Evolutionary conservation across 2,113 vertebrate species (phyloP).

Genomic region (Apistogramma diplotaenia): DNA sequence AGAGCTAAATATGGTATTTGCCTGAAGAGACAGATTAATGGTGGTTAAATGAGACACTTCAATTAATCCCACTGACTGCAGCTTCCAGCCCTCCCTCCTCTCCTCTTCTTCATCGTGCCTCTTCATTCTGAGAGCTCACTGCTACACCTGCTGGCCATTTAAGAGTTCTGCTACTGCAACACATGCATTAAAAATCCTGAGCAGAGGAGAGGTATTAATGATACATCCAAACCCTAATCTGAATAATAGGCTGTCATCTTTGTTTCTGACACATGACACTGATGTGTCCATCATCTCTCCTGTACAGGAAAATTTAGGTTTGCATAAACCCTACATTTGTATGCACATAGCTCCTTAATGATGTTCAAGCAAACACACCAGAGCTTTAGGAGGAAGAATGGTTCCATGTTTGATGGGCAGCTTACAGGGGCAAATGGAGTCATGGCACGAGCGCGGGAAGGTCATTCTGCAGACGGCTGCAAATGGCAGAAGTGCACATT

Average conservation of each 20-base stretch:
- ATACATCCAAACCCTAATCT: slow-evolving; percentile 36
- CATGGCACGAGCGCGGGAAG: slow-evolving; percentile 49
- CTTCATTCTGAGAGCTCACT: slow-evolving; percentile 50
- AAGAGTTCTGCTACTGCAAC: slow-evolving; percentile 34
- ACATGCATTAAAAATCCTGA: not conserved
- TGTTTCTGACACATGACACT: slow-evolving; percentile 25
- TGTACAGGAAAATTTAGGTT: not conserved
- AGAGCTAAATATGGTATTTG: not conserved
- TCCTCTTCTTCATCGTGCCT: slow-evolving; percentile 13
- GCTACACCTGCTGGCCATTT: slow-evolving; percentile 71
- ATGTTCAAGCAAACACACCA: slow-evolving; percentile 40
- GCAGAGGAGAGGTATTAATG: not conserved
- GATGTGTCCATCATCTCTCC: slow-evolving; percentile 45
- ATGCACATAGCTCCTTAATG: slow-evolving; percentile 5
- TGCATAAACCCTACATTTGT: slow-evolving; percentile 55
- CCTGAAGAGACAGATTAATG: not conserved
- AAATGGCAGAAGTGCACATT: slow-evolving; percentile 50
- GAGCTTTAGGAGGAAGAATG: slow-evolving; percentile 8
- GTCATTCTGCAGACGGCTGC: slow-evolving; percentile 44
- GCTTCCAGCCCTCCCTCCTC: slow-evolving; percentile 8
- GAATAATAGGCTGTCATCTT: slow-evolving; percentile 43
- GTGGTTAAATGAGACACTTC: slow-evolving; percentile 12
- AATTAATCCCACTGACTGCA: slow-evolving; percentile 39
- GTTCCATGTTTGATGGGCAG: slow-evolving; percentile 62
- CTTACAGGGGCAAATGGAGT: slow-evolving; percentile 60